phyloP scores from a whole-genome alignment of 1,140 invertebrate genomes.

The Nymphalis io region DNA sequence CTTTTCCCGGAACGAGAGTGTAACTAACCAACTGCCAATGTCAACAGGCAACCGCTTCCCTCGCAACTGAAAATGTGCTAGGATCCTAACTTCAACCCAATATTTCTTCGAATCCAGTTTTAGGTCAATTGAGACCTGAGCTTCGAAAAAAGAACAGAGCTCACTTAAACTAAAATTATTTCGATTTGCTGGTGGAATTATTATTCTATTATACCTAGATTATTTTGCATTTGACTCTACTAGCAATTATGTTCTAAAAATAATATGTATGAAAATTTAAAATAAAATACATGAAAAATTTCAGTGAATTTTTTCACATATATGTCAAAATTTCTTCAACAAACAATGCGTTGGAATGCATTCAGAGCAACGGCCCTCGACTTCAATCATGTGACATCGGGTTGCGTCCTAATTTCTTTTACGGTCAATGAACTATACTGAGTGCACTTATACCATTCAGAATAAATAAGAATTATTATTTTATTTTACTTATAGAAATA shows the following conservation, averaged over 20 bases:
- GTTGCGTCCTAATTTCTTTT: conserved; percentile 7
- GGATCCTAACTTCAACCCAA: no score
- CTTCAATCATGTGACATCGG: conserved; percentile 14
- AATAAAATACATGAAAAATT: background rate
- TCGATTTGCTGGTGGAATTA: no score
- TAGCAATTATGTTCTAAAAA: background rate
- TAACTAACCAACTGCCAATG: no score
- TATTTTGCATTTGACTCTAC: no score
- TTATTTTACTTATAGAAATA: conserved; percentile 1
- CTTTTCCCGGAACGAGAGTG: no score
- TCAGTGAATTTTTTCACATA: background rate
- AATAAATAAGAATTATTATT: background rate
- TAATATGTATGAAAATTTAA: background rate
- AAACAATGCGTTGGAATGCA: conserved; percentile 7
- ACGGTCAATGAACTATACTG: background rate
- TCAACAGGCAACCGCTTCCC: no score
- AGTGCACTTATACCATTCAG: background rate
- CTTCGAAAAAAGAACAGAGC: no score
- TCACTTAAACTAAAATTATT: no score
- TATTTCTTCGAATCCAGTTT: no score
- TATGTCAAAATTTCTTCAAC: conserved; percentile 11
- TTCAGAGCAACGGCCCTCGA: conserved; percentile 4
- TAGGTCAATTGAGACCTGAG: no score
- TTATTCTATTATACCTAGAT: no score
- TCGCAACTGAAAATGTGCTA: no score